Conservation (phyloP, 2,113 vertebrate genomes). For the Heloderma charlesbogerti region DNA sequence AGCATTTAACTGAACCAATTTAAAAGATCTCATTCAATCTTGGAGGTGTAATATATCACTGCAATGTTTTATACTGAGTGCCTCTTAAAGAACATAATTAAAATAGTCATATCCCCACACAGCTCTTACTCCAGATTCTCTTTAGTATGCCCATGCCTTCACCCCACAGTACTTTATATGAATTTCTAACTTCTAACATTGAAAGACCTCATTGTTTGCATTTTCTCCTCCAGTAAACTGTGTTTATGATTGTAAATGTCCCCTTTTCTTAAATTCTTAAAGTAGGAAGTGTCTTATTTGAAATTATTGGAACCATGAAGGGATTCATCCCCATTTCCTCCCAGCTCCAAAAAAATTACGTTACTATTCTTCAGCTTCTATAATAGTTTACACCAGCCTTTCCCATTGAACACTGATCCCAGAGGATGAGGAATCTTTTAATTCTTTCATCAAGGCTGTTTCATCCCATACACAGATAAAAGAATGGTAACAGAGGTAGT, state of each 20-base stretch:
- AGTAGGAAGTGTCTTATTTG: background rate
- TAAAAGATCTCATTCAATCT: background rate
- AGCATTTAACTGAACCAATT: background rate
- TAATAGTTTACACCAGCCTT: background rate
- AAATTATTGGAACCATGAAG: background rate
- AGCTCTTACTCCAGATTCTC: background rate
- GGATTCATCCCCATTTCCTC: background rate
- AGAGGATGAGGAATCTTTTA: background rate
- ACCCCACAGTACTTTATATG: background rate
- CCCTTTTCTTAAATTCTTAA: background rate
- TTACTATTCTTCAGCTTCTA: too few relatives aligned
- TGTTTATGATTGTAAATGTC: background rate
- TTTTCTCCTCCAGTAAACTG: background rate
- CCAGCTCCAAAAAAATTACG: background rate
- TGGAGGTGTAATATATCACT: background rate
- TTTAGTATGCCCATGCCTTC: background rate
- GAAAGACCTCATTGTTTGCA: background rate
- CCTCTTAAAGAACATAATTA: background rate
- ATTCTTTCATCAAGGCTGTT: background rate
- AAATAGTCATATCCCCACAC: background rate
- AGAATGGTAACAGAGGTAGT: background rate
- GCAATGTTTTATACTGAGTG: background rate
- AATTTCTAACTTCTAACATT: background rate
- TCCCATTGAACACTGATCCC: background rate
- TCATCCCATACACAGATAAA: background rate